These are phyloP conservation scores for Vultur gryphus DNA, from an alignment of 2,797 vertebrate genomes.

Conservation along the genomic window DNA sequence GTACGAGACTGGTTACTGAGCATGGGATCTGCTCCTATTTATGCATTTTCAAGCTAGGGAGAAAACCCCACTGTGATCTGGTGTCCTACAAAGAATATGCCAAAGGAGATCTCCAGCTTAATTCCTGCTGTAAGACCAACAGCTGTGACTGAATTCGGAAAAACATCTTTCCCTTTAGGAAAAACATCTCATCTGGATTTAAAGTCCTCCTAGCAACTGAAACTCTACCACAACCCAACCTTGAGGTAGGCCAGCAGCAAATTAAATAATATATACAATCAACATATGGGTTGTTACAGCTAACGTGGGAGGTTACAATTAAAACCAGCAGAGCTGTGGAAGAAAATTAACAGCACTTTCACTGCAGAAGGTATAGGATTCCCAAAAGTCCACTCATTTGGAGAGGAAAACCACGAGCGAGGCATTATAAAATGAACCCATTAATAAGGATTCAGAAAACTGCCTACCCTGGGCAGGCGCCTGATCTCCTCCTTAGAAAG, in stretches of 20 bases:
- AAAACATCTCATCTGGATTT: neutral
- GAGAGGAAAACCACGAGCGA: neutral
- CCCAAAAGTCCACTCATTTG: neutral
- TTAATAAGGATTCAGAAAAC: neutral
- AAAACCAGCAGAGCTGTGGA: neutral
- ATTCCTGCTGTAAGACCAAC: neutral
- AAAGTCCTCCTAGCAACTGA: neutral
- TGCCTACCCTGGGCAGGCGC: neutral
- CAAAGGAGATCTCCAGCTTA: neutral
- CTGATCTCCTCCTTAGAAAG: neutral
- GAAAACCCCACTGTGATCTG: rapidly evolving
- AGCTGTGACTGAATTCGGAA: neutral
- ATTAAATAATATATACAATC: neutral
- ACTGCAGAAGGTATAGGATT: neutral
- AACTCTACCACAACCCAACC: neutral
- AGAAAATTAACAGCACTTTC: neutral
- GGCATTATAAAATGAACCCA: neutral
- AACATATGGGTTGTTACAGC: neutral
- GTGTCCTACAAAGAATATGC: neutral
- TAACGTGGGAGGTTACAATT: neutral
- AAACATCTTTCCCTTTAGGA: neutral
- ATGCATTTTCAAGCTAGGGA: neutral
- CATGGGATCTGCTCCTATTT: neutral
- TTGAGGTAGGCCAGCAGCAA: neutral
- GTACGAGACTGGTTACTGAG: neutral